These are phyloP conservation scores for Pammene aurita DNA, from an alignment of 2,888 invertebrate species.

Conservation along the genomic window DNA sequence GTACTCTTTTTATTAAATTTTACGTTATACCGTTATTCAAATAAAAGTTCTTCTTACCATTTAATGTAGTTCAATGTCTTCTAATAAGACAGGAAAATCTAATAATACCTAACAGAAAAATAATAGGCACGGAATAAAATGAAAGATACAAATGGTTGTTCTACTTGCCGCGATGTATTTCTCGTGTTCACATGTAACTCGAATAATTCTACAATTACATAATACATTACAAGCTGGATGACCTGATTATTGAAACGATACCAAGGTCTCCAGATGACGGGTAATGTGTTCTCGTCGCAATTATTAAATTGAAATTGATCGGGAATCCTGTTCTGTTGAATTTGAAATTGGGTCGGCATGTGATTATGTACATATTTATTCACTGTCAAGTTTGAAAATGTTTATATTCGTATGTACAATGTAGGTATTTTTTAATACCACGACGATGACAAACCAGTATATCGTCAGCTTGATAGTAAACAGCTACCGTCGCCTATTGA, in stretches of 20 bases:
- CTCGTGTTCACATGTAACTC: slow-evolving; percentile 25
- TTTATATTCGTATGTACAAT: no score
- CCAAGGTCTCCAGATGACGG: slow-evolving; percentile 25
- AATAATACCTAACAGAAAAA: slow-evolving; percentile 13
- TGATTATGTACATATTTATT: slow-evolving; percentile 2
- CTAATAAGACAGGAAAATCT: neutral
- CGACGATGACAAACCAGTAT: no score
- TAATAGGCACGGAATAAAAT: slow-evolving; percentile 15
- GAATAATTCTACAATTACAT: slow-evolving; percentile 32
- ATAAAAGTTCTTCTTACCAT: no score
- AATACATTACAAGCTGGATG: slow-evolving; percentile 26
- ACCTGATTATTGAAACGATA: slow-evolving; percentile 35
- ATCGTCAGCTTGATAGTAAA: no score
- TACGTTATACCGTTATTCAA: no score
- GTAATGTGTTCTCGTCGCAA: slow-evolving; percentile 12
- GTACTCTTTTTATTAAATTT: no score
- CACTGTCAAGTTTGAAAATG: neutral
- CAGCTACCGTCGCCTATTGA: no score
- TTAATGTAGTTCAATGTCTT: slow-evolving; percentile 17
- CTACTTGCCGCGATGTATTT: slow-evolving; percentile 37
- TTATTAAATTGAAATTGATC: slow-evolving; percentile 26
- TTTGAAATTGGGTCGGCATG: neutral
- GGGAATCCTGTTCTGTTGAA: neutral
- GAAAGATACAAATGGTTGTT: slow-evolving; percentile 39
- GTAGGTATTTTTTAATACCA: no score